A percentile compares a stretch with the other conserved stretches of the same genome.
These are phyloP conservation scores for Otocyon megalotis DNA, from an alignment of 2,113 vertebrate species.

Conservation along the genomic window DNA sequence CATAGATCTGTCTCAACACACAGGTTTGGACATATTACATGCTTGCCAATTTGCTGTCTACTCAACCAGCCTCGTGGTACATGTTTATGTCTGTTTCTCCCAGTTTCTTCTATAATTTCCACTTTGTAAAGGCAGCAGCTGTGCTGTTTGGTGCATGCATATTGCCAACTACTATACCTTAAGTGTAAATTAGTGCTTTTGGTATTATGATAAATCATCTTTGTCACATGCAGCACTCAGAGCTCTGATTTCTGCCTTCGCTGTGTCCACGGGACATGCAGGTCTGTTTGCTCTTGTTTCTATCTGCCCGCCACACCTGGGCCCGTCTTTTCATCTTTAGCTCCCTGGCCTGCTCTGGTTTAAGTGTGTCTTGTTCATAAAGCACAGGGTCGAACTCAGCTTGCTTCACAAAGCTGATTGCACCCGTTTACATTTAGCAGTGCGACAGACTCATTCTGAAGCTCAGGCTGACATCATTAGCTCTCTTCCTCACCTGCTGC, in stretches of 20 bases:
- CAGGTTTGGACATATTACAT: neutral
- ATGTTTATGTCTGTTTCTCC: neutral
- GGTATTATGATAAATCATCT: neutral
- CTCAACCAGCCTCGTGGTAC: neutral
- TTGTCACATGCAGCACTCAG: neutral
- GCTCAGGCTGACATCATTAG: neutral
- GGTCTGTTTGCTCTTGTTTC: neutral
- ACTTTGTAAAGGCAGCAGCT: neutral
- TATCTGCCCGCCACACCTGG: neutral
- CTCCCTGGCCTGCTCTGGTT: neutral
- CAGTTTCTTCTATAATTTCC: neutral
- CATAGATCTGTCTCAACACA: neutral
- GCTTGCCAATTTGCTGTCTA: neutral
- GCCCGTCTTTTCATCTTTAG: neutral
- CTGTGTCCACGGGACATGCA: neutral
- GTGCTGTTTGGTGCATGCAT: neutral
- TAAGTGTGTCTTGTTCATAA: neutral
- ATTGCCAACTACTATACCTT: neutral
- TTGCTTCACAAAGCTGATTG: too few relatives aligned
- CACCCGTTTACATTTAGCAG: neutral
- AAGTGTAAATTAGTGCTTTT: neutral
- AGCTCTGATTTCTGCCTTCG: neutral
- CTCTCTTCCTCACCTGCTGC: neutral
- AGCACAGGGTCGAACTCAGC: neutral
- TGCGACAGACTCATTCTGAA: neutral